Evolutionary conservation across 2,113 vertebrate genomes (phyloP), one percentile per base, ranked within the genome.

Genomic region (Strix aluco): DNA sequence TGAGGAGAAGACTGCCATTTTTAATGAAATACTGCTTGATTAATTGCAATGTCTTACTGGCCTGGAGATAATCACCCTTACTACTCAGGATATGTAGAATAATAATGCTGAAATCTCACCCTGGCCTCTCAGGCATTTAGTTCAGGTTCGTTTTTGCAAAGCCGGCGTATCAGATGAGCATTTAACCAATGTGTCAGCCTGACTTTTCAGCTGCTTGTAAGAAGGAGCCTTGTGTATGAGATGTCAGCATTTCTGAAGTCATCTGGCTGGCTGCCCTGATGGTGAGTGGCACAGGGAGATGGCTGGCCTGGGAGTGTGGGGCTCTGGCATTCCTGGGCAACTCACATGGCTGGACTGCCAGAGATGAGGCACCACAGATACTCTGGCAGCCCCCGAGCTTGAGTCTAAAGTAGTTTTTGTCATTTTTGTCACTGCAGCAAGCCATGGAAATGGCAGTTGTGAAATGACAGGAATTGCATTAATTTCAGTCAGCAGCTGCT

Each of bases 401-500:
- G 18, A 63, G 21, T 26, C 25, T 38, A 2, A 73, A 25, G 6
- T 49, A 26, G 42, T 32, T 73, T 57, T 61, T 75, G 13, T 78
- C 19, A 11, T 47, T 71, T 81, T 63, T 92, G 63, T 88, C 63
- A 73, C 27, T 8, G 11, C 23, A 72, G 55, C 46, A 67, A 88
- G 47, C 59, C 26, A 2, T 69, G 70, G 78, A 86, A 79, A 51
- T 73, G n/a, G 36, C 47, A 96, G 59, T 66, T 74, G 26, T 87
- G 61, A 75, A 88, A 66, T 63, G 30, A 86, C 66, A 94, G 38
- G 49, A 74, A 70, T 75, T 69, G 29, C 70, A 52, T 61, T 70
- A 5, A 72, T 96, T 94, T 65, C 36, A 91, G 40, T 90, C 58
- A 81, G 57, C 93, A 93, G 74, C 72, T 95, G 94, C 86, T 87